phyloP scores from a whole-genome alignment of 2,888 invertebrate genomes.

The Brenthis daphne region DNA sequence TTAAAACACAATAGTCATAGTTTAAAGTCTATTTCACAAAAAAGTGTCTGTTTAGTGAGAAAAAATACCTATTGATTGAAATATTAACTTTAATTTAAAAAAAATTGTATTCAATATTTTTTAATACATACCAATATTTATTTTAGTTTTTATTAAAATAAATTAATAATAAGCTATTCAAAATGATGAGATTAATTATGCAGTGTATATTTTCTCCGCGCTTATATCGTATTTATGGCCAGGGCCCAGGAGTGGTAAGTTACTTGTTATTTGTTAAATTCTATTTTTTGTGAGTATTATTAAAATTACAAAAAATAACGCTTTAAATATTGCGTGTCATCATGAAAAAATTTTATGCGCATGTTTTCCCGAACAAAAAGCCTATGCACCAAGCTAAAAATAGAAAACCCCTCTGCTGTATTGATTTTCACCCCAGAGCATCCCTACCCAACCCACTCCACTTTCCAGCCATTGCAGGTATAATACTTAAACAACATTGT shows the following conservation, averaged over 20 bases:
- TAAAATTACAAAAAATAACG: too few relatives aligned
- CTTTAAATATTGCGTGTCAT: slow-evolving; percentile 3
- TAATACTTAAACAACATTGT: too few relatives aligned
- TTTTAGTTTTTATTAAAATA: not conserved
- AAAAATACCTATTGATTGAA: too few relatives aligned
- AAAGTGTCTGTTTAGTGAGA: too few relatives aligned
- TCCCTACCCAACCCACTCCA: slow-evolving; percentile 19
- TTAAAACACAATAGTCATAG: too few relatives aligned
- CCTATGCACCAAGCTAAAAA: slow-evolving; percentile 7
- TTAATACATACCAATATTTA: too few relatives aligned
- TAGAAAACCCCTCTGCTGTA: slow-evolving; percentile 7
- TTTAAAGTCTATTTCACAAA: too few relatives aligned
- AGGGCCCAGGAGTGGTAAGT: slow-evolving; percentile 57
- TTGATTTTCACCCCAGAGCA: slow-evolving; percentile 25
- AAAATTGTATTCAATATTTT: too few relatives aligned
- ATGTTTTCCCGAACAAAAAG: not conserved
- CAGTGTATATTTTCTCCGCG: slow-evolving; percentile 87
- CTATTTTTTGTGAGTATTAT: not conserved
- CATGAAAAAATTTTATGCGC: not conserved
- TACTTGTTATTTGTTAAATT: not conserved
- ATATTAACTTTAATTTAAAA: too few relatives aligned
- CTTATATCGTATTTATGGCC: slow-evolving; percentile 86
- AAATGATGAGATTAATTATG: slow-evolving; percentile 76
- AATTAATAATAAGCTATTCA: slow-evolving; percentile 17
- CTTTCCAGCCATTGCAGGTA: not conserved